Conservation (phyloP, 1,140 invertebrate genomes). For the Drosophila albomicans region DNA sequence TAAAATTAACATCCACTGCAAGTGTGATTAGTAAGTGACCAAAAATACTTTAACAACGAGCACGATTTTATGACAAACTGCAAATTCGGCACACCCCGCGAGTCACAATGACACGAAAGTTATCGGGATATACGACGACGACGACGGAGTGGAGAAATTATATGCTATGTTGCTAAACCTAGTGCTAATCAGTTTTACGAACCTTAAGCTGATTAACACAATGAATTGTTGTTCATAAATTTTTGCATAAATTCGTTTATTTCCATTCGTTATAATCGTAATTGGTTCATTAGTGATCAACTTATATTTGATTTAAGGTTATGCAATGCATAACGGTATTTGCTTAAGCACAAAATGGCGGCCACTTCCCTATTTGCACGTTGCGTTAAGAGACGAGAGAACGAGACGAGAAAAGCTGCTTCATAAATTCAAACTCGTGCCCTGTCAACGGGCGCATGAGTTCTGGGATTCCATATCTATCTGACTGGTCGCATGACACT, state of each 20-base stretch:
- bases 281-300: neutral
- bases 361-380: conserved; percentile 20
- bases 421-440: conserved; percentile 71
- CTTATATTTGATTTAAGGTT: neutral
- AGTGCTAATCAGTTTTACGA: conserved; percentile 5
- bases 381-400: neutral
- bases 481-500: conserved; percentile 53
- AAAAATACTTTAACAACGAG: too few relatives aligned
- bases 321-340: conserved; percentile 5
- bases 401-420: conserved; percentile 37
- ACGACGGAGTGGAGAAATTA: too few relatives aligned
- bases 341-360: conserved; percentile 11
- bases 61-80: too few relatives aligned
- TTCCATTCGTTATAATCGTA: too few relatives aligned
- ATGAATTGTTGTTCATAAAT: neutral
- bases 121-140: too few relatives aligned
- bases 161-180: neutral
- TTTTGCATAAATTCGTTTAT: neutral
- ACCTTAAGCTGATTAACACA: neutral
- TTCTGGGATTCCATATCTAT: conserved; percentile 23
- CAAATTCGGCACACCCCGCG: too few relatives aligned
- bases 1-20: too few relatives aligned
- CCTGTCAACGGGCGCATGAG: conserved; percentile 41
- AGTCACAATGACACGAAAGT: too few relatives aligned
- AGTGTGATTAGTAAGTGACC: too few relatives aligned